phyloP scores from a whole-genome alignment of 2,888 invertebrate genomes.

The Leucophora obtusa region DNA sequence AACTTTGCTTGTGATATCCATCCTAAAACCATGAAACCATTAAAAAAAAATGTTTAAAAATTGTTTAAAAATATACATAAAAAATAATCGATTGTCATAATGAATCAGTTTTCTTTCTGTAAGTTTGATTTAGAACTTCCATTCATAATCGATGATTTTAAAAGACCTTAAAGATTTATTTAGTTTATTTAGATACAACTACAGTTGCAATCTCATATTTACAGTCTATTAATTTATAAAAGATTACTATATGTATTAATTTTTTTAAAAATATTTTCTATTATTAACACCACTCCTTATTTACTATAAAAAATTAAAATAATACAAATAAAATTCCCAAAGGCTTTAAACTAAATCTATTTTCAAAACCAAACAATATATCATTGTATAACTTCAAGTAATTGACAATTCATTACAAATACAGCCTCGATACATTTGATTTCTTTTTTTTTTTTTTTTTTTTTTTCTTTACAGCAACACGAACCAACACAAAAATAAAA shows the following conservation, averaged over 20 bases:
- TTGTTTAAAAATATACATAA: too few relatives aligned
- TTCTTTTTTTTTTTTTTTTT: slow-evolving; percentile 35
- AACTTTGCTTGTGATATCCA: too few relatives aligned
- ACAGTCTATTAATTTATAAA: not conserved
- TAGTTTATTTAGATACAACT: too few relatives aligned
- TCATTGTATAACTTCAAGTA: not conserved
- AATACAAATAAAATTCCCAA: slow-evolving; percentile 30
- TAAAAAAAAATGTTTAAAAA: too few relatives aligned
- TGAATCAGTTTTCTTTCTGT: too few relatives aligned
- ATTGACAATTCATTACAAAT: slow-evolving; percentile 30
- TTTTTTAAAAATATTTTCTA: not conserved
- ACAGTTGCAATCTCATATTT: too few relatives aligned
- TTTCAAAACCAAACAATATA: slow-evolving; percentile 5
- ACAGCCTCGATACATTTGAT: slow-evolving; percentile 31
- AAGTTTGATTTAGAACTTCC: too few relatives aligned
- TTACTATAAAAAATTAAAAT: slow-evolving; percentile 1
- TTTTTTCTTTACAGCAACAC: not conserved
- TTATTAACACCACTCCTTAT: slow-evolving; percentile 37
- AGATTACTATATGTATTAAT: slow-evolving; percentile 12
- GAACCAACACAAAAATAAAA: not conserved
- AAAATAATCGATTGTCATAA: too few relatives aligned
- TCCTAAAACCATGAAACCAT: too few relatives aligned
- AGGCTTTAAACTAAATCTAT: slow-evolving; percentile 22
- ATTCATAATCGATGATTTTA: too few relatives aligned
- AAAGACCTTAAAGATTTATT: too few relatives aligned